These are phyloP conservation scores for Dipus sagitta DNA, from an alignment of 2,797 vertebrate species.

Conservation along the genomic window DNA sequence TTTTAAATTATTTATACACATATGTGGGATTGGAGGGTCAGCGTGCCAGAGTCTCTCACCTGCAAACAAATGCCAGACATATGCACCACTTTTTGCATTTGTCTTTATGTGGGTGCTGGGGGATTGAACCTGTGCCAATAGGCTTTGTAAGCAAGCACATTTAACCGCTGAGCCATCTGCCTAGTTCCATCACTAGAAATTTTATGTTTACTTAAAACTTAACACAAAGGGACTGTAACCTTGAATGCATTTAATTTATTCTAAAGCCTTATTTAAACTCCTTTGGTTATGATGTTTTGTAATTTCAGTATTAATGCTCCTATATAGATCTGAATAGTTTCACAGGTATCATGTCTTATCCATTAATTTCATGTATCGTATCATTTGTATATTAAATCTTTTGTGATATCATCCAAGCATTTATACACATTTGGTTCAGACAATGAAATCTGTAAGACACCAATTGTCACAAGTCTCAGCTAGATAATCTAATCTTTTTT, in stretches of 20 bases:
- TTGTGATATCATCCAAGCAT: background rate
- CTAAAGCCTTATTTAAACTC: background rate
- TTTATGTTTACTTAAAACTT: constrained; percentile 19
- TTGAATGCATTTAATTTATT: constrained; percentile 1
- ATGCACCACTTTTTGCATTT: no score
- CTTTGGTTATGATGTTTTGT: background rate
- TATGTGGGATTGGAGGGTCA: no score
- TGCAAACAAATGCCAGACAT: no score
- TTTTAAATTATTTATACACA: background rate
- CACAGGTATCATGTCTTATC: background rate
- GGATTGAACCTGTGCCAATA: no score
- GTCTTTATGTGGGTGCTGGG: no score
- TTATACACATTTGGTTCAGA: background rate
- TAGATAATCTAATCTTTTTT: background rate
- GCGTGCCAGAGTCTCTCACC: no score
- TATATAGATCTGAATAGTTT: background rate
- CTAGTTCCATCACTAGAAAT: background rate
- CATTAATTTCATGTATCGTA: background rate
- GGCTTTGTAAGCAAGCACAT: no score
- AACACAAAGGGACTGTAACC: background rate
- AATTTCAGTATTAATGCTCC: background rate
- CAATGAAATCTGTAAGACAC: background rate
- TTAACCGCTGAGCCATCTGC: no score
- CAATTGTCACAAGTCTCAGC: background rate
- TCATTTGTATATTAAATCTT: background rate